Conservation (phyloP, 2,888 invertebrate genomes). For the Girardia tigrina region DNA sequence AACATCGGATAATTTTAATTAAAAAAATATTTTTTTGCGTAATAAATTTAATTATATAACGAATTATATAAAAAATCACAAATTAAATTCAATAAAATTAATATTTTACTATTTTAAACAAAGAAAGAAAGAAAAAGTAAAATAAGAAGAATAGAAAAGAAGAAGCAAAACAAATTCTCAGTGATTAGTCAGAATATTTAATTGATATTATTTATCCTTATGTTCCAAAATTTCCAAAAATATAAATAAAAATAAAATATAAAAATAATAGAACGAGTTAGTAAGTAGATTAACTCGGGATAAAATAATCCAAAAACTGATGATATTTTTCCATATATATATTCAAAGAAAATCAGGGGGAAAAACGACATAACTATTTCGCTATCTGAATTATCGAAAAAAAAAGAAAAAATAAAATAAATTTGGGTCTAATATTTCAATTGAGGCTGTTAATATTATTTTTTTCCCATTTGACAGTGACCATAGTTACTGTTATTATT, state of each 20-base stretch:
- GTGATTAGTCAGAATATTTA: not conserved
- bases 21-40: no score
- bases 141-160: not conserved
- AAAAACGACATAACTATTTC: slow-evolving; percentile 8
- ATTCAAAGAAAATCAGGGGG: not conserved
- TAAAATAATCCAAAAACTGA: not conserved
- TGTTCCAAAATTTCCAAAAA: slow-evolving; percentile 18
- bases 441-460: not conserved
- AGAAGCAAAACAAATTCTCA: slow-evolving; percentile 10
- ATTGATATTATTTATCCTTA: slow-evolving; percentile 23
- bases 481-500: slow-evolving; percentile 23
- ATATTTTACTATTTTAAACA: not conserved
- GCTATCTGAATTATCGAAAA: no score
- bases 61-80: no score
- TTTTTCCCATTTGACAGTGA: slow-evolving; percentile 4
- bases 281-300: slow-evolving; percentile 10
- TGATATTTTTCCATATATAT: slow-evolving; percentile 14
- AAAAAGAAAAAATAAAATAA: no score
- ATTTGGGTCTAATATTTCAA: slow-evolving; percentile 23
- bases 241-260: no score
- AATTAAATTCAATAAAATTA: not conserved
- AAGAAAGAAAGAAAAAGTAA: not conserved
- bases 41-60: no score
- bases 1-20: no score
- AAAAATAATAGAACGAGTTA: no score